Percentiles rank a stretch among this genome's conserved stretches.
These are phyloP conservation scores for Australoheros facetus DNA, from an alignment of 2,797 vertebrate species.

Conservation along the genomic window DNA sequence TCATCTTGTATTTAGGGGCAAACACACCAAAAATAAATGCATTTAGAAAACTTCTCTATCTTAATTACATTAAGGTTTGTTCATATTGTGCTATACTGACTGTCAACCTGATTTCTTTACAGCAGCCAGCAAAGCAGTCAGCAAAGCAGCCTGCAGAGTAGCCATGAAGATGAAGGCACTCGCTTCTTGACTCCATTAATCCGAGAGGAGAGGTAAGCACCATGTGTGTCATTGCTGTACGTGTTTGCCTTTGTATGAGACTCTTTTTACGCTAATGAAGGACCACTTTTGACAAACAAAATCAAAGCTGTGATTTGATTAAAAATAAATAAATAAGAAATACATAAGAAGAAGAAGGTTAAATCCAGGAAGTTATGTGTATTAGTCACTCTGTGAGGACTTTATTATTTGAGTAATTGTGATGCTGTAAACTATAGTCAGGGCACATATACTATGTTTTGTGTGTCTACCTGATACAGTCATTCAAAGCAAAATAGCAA, in stretches of 20 bases:
- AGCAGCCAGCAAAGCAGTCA: slow-evolving; percentile 73
- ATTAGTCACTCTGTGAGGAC: background rate
- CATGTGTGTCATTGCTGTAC: background rate
- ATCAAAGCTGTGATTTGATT: background rate
- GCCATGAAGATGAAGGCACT: slow-evolving; percentile 88
- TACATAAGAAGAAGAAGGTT: background rate
- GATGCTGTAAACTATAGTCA: background rate
- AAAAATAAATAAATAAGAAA: background rate
- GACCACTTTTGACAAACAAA: background rate
- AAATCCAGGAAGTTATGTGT: background rate
- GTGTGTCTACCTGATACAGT: background rate
- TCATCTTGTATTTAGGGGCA: no score
- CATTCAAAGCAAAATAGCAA: background rate
- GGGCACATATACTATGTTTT: background rate
- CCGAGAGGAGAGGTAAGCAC: slow-evolving; percentile 84
- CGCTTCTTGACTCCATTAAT: slow-evolving; percentile 88
- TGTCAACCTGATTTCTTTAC: slow-evolving; percentile 30
- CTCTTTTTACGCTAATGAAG: background rate
- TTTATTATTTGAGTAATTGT: background rate
- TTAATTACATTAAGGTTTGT: background rate
- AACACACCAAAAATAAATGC: background rate
- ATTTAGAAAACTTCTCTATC: background rate
- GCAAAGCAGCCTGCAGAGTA: slow-evolving; percentile 90
- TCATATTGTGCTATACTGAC: background rate
- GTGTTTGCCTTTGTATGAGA: background rate